phyloP scores from a whole-genome alignment of 2,888 invertebrate genomes.

The Nezara viridula region DNA sequence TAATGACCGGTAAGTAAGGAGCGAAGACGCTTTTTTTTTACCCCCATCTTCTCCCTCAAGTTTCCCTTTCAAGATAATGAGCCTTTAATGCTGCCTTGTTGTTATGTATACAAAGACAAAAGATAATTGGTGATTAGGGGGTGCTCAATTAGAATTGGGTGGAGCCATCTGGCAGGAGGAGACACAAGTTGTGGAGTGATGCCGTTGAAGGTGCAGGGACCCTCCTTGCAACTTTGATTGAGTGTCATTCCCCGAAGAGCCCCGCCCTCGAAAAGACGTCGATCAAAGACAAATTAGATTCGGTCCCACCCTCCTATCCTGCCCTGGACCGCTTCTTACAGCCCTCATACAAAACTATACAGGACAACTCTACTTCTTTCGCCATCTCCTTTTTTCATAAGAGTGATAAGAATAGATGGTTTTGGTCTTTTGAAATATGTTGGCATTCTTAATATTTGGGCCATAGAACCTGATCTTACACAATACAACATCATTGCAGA shows the following conservation, averaged over 20 bases:
- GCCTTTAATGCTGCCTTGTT: constrained; percentile 5
- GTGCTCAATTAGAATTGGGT: not conserved
- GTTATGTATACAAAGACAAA: constrained; percentile 6
- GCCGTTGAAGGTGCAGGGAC: not conserved
- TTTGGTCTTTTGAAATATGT: not conserved
- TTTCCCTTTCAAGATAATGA: constrained; percentile 25
- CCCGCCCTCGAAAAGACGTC: not conserved
- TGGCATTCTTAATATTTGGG: too few relatives aligned
- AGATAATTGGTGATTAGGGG: constrained; percentile 29
- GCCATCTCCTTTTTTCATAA: not conserved
- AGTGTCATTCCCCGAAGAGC: constrained; percentile 17
- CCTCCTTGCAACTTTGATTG: constrained; percentile 37
- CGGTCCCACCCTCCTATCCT: not conserved
- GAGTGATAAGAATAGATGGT: not conserved
- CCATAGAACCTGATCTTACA: too few relatives aligned
- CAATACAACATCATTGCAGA: too few relatives aligned
- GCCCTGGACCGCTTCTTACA: not conserved
- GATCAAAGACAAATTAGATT: constrained; percentile 36
- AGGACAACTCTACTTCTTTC: not conserved
- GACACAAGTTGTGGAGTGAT: not conserved
- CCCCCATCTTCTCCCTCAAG: not conserved
- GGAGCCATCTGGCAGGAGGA: not conserved
- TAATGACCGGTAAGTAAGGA: constrained; percentile 1
- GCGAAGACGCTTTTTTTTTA: not conserved
- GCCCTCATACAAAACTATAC: constrained; percentile 5